Evolutionary conservation across 1,140 invertebrate species (phyloP).

Genomic region (Pogonomyrmex californicus): DNA sequence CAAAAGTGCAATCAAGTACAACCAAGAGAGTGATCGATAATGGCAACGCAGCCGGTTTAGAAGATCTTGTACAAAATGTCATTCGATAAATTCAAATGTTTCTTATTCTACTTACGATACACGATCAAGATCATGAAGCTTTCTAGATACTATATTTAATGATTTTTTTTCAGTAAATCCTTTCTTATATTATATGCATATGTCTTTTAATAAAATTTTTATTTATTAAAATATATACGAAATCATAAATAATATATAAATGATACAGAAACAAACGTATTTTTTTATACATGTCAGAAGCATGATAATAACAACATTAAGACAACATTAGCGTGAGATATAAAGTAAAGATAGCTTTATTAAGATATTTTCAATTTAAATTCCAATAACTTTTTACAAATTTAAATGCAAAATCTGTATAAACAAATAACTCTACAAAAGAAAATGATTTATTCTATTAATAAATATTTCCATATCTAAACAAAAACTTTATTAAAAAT

Average conservation of each 20-base stretch:
- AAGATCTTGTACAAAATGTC: slow-evolving; percentile 9
- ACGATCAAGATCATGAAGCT: background rate
- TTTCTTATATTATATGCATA: background rate
- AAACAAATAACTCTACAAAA: background rate
- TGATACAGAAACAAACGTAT: background rate
- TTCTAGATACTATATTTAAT: background rate
- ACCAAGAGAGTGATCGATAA: slow-evolving; percentile 12
- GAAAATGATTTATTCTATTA: background rate
- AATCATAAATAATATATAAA: background rate
- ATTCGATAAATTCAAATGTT: slow-evolving; percentile 14
- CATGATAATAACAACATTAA: background rate
- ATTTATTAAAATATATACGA: background rate
- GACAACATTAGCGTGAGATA: background rate
- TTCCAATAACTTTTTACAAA: no score
- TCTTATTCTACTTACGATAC: slow-evolving; percentile 20
- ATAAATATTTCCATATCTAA: slow-evolving; percentile 20
- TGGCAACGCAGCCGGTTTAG: background rate
- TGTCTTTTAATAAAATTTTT: background rate
- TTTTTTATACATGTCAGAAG: background rate
- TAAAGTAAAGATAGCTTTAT: background rate
- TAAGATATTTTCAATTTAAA: background rate
- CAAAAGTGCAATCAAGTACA: slow-evolving; percentile 1
- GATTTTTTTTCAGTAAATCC: background rate
- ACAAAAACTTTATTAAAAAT: background rate
- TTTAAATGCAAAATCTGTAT: no score